These are phyloP conservation scores for Parnassius smintheus DNA, from an alignment of 2,888 invertebrate genomes.

Conservation along the genomic window DNA sequence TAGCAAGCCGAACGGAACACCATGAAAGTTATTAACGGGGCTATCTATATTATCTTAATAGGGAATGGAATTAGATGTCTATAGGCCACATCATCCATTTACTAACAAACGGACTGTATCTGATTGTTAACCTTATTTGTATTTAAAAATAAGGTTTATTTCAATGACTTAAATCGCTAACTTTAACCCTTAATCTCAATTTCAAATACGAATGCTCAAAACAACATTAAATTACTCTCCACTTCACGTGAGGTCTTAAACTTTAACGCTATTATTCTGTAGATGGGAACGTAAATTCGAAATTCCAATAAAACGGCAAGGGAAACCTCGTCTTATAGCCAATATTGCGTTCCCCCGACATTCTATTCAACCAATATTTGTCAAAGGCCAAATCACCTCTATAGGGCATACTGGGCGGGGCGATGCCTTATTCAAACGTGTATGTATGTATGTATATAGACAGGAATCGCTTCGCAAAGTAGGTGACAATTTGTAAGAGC, in stretches of 20 bases:
- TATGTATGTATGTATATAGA: background rate
- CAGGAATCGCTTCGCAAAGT: conserved; percentile 1
- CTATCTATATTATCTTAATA: no score
- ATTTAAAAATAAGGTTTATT: no score
- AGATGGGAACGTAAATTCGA: conserved; percentile 31
- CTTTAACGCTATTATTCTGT: conserved; percentile 17
- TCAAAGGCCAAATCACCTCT: conserved; percentile 58
- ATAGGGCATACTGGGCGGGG: conserved; percentile 32
- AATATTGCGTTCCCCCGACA: conserved; percentile 52
- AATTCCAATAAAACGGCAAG: conserved; percentile 53
- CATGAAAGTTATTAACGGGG: no score
- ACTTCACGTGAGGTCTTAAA: conserved; percentile 14
- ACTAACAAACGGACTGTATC: no score
- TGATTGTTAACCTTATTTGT: no score
- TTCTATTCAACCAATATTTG: conserved; percentile 67
- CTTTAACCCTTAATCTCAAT: no score
- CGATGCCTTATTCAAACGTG: conserved; percentile 13
- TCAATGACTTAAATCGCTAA: no score
- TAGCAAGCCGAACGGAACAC: no score
- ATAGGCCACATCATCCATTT: no score
- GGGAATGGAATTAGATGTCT: no score
- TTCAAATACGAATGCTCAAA: no score
- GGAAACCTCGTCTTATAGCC: conserved; percentile 42
- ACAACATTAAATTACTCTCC: conserved; percentile 4
- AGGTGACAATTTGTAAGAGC: conserved; percentile 13